Base-by-base conservation (phyloP, 53 echinoderm and acorn worm species). In the Henricia sp. region DNA sequence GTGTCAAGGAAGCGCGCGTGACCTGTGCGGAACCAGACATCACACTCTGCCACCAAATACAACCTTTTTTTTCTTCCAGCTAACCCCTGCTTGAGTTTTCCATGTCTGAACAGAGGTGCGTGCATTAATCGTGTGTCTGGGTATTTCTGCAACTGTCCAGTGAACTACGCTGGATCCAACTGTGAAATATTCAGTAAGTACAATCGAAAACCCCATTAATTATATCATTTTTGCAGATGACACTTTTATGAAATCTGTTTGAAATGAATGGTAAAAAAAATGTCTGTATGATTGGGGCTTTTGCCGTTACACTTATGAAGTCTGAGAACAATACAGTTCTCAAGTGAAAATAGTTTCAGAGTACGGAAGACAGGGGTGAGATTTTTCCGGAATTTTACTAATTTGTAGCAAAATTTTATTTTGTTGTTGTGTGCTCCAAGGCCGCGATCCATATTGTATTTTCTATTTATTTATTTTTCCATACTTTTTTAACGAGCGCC, bases 101-200 rank as follows among this genome's bases (percentile, higher is more conserved):
- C 85, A 23, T 85, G 85, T 30, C 9, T 43, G 6, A 71, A 85
- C 26, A 72, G 50, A 24, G 85, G 85, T 40, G 23, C 85, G 4
- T 85, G 85, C 35, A 33, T 72, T 6, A 63, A 71, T 33, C 71
- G 59, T 41, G 58, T 41, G 19, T 85, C 85, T 2, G 85, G 30
- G 2, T 85, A 85, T n/a, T 48, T 34, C 34, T 85, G 85, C 25
- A 23, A 21, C 8, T 85, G 85, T 46, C 59, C 72, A 24, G 35
- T 32, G 10, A 41, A 56, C 58, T 85, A 72, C 11, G 48, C 85
- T 24, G 94, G 94, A 21, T 65, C 72, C 21, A 42, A 89, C 52
- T 94, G 94, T 57, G 94, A 91, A 19, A 58, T 75, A 44, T 82
- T 90, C n/a, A 70, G 94, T 94, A 87, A 89, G 89, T 84, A 26